phyloP scores from a whole-genome alignment of 2,888 invertebrate species.

The Alloscopus bannaensis region DNA sequence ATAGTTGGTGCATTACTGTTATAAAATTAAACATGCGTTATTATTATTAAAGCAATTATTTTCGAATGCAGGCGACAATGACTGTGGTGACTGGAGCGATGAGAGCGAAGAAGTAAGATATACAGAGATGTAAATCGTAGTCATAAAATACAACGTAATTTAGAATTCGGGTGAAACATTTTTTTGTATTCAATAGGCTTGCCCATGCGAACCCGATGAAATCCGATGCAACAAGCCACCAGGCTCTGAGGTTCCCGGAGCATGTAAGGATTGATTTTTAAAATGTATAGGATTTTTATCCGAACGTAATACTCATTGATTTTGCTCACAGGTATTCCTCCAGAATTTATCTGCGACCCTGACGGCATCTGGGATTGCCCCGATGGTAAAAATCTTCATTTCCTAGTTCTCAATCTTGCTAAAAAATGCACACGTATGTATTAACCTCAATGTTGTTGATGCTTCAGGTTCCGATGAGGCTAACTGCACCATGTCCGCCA shows the following conservation, averaged over 20 bases:
- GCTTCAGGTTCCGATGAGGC: slow-evolving; percentile 35
- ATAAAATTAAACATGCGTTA: neutral
- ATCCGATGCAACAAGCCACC: slow-evolving; percentile 8
- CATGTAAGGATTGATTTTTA: slow-evolving; percentile 19
- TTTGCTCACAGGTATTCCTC: slow-evolving; percentile 20
- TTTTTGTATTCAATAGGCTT: slow-evolving; percentile 27
- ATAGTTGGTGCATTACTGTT: neutral
- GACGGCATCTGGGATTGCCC: slow-evolving; percentile 36
- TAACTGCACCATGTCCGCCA: slow-evolving; percentile 17
- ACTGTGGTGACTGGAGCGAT: slow-evolving; percentile 35
- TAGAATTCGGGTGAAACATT: too few relatives aligned
- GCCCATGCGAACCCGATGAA: slow-evolving; percentile 32
- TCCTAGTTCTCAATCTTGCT: neutral
- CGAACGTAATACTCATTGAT: too few relatives aligned
- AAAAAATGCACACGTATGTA: neutral
- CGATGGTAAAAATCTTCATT: slow-evolving; percentile 16
- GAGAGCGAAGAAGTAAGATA: slow-evolving; percentile 40
- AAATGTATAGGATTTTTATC: too few relatives aligned
- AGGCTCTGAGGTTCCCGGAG: slow-evolving; percentile 16
- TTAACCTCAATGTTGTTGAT: neutral
- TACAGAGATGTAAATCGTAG: neutral
- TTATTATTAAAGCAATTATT: neutral
- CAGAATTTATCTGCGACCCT: slow-evolving; percentile 31
- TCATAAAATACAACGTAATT: neutral
- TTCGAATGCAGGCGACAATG: slow-evolving; percentile 9